phyloP scores from a whole-genome alignment of 2,113 vertebrate genomes.

The Daboia siamensis region DNA sequence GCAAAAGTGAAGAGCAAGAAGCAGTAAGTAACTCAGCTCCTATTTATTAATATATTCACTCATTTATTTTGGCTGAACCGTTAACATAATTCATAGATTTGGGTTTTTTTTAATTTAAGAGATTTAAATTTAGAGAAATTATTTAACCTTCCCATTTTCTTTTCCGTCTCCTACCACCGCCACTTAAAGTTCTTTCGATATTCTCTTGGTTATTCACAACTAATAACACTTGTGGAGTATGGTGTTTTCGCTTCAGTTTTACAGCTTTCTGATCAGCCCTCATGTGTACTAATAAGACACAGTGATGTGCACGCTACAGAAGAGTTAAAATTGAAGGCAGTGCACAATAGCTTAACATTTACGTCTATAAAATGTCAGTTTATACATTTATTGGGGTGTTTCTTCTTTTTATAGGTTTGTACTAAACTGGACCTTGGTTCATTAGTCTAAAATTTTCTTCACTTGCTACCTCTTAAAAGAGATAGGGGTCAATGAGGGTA shows the following conservation, averaged over 20 bases:
- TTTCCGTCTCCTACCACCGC: neutral
- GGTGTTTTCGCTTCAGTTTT: neutral
- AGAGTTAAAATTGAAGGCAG: neutral
- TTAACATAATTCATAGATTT: neutral
- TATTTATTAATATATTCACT: neutral
- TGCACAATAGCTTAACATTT: neutral
- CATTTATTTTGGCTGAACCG: neutral
- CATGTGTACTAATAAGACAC: neutral
- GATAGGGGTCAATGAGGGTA: neutral
- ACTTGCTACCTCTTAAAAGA: neutral
- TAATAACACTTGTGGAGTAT: neutral
- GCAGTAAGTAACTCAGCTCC: constrained; percentile 80
- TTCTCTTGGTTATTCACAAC: neutral
- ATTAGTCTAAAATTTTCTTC: neutral
- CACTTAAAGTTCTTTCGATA: neutral
- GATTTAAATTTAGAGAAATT: neutral
- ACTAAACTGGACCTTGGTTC: neutral
- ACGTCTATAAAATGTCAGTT: neutral
- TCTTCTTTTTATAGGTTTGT: neutral
- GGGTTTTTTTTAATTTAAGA: neutral
- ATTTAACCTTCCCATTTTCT: neutral
- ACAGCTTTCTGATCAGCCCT: neutral
- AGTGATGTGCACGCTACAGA: neutral
- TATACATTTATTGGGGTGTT: neutral
- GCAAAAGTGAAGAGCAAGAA: constrained; percentile 93